Percentiles rank a stretch among this genome's conserved stretches.
Conservation (phyloP, 2,888 invertebrate genomes). For the Agrochola litura region DNA sequence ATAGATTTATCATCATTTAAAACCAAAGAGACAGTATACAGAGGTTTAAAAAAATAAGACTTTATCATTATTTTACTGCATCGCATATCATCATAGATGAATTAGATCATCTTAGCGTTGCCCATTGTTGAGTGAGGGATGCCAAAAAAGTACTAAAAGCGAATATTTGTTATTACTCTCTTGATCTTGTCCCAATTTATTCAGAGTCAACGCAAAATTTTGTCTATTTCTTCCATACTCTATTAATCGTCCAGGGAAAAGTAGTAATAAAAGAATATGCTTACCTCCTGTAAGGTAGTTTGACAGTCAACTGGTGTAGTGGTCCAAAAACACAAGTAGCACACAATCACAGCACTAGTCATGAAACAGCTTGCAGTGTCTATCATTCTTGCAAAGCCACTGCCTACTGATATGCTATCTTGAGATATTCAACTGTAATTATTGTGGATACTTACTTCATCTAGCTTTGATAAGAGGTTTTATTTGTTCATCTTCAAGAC, state of each 20-base stretch:
- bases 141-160: too few species aligned
- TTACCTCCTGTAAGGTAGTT: conserved; percentile 49
- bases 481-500: conserved; percentile 28
- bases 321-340: conserved; percentile 31
- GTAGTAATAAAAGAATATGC: not conserved
- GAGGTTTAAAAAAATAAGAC: too few species aligned
- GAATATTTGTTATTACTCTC: too few species aligned
- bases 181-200: too few species aligned
- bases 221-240: too few species aligned
- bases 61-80: too few species aligned
- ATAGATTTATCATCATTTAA: too few species aligned
- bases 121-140: too few species aligned
- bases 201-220: too few species aligned
- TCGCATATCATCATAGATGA: too few species aligned
- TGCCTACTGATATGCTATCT: conserved; percentile 68
- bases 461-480: conserved; percentile 36
- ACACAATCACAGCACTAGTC: conserved; percentile 28
- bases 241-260: not conserved
- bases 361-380: conserved; percentile 50
- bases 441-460: conserved; percentile 37
- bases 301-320: conserved; percentile 19
- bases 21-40: too few species aligned
- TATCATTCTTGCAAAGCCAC: conserved; percentile 60
- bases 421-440: conserved; percentile 53
- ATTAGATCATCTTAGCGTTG: too few species aligned